Conservation (phyloP, 2,797 vertebrate species). For the Gymnopithys bicolor region DNA sequence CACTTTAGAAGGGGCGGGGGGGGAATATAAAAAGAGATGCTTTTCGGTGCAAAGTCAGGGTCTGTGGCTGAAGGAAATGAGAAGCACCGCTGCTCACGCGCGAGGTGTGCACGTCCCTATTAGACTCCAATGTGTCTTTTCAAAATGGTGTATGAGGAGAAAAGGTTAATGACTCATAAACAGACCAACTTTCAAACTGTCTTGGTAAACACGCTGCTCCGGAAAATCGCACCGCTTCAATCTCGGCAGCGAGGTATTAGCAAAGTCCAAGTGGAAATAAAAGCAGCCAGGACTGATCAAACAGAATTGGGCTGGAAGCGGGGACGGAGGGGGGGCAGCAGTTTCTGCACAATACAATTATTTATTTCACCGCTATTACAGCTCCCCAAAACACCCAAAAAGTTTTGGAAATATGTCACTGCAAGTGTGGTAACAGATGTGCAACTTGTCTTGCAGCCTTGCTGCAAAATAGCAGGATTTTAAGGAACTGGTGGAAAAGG, state of each 20-base stretch:
- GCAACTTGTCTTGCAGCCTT: constrained; percentile 16
- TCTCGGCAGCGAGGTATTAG: constrained; percentile 50
- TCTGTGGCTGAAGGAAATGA: not conserved
- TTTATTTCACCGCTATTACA: constrained; percentile 30
- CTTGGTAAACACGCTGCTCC: constrained; percentile 33
- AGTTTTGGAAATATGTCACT: constrained; percentile 30
- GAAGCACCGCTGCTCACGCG: not conserved
- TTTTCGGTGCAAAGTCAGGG: constrained; percentile 18
- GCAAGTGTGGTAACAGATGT: constrained; percentile 37
- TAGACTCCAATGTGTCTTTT: constrained; percentile 30
- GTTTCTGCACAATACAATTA: constrained; percentile 31
- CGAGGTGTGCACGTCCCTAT: constrained; percentile 25
- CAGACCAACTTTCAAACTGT: constrained; percentile 56
- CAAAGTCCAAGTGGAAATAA: constrained; percentile 44
- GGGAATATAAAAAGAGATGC: not conserved
- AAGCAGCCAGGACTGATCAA: constrained; percentile 50
- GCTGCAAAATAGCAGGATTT: not conserved
- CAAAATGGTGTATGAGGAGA: constrained; percentile 47
- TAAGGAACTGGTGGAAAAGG: not conserved
- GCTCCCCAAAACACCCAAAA: not conserved
- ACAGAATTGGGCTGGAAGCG: constrained; percentile 25
- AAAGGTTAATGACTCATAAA: constrained; percentile 68
- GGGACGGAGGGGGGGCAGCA: not conserved
- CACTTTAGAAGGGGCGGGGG: constrained; percentile 1
- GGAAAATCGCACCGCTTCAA: constrained; percentile 36